phyloP scores from a whole-genome alignment of 1,140 invertebrate species.

The Leptoteleia sp. region DNA sequence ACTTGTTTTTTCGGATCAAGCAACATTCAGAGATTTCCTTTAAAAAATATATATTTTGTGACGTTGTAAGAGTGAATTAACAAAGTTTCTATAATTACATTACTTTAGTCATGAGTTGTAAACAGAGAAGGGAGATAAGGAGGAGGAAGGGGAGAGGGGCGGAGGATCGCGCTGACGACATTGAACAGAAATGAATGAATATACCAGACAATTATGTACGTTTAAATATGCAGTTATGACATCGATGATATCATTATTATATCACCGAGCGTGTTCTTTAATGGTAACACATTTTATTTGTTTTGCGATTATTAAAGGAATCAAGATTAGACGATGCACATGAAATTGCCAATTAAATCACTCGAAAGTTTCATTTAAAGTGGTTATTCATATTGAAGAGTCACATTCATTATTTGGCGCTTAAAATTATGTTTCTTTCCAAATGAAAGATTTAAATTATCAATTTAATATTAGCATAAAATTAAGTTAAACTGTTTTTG shows the following conservation, averaged over 20 bases:
- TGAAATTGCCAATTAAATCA: too few species aligned
- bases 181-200: constrained; percentile 54
- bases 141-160: constrained; percentile 7
- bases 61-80: constrained; percentile 34
- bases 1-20: constrained; percentile 30
- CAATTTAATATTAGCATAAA: too few species aligned
- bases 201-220: constrained; percentile 38
- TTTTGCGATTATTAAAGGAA: too few species aligned
- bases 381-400: too few species aligned
- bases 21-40: constrained; percentile 27
- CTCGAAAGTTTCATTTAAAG: too few species aligned
- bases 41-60: background rate
- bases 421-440: too few species aligned
- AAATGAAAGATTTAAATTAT: too few species aligned
- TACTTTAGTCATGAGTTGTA: constrained; percentile 29
- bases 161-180: constrained; percentile 23
- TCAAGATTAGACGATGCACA: too few species aligned
- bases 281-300: constrained; percentile 20
- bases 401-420: too few species aligned
- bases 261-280: constrained; percentile 12
- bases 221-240: constrained; percentile 49
- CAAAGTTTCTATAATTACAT: constrained; percentile 36
- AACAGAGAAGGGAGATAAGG: too few species aligned
- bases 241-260: constrained; percentile 55
- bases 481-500: too few species aligned